Evolutionary conservation across 2,888 invertebrate species (phyloP).

Genomic region (Trissonchulus latispiculum): DNA sequence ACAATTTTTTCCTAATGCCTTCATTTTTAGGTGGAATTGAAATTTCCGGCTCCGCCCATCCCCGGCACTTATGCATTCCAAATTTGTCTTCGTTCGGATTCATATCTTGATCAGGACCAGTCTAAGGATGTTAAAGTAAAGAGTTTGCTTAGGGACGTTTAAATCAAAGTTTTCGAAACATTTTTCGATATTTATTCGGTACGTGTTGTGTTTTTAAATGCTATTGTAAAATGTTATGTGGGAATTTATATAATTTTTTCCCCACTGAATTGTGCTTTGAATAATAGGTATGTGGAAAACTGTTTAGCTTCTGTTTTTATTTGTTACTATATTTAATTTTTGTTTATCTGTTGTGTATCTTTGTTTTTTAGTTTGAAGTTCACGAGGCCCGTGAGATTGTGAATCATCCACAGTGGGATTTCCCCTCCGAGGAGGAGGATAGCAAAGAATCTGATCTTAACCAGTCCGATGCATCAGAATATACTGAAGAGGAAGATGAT

Average conservation of each 20-base stretch:
- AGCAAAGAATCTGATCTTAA: constrained; percentile 52
- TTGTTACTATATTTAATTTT: neutral
- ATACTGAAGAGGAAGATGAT: constrained; percentile 43
- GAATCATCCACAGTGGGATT: constrained; percentile 95
- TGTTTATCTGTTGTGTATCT: neutral
- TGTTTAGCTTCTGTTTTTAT: too few relatives aligned
- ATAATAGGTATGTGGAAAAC: too few relatives aligned
- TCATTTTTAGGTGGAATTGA: constrained; percentile 58
- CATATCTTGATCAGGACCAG: constrained; percentile 92
- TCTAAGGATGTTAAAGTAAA: constrained; percentile 82
- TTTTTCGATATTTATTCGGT: neutral
- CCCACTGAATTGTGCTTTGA: neutral
- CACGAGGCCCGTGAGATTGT: constrained; percentile 86
- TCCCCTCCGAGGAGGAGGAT: constrained; percentile 75
- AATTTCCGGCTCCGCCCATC: constrained; percentile 90
- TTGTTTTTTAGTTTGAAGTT: constrained; percentile 65
- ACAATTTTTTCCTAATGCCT: constrained; percentile 12
- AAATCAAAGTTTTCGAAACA: neutral
- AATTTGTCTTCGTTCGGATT: constrained; percentile 86
- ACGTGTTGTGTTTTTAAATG: too few relatives aligned
- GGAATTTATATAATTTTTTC: constrained; percentile 4
- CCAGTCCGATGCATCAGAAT: constrained; percentile 47
- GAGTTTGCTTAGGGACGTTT: too few relatives aligned
- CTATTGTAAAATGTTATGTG: too few relatives aligned
- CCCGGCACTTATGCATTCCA: constrained; percentile 66